Conservation (phyloP, 2,797 vertebrate species). For the Australoheros facetus region DNA sequence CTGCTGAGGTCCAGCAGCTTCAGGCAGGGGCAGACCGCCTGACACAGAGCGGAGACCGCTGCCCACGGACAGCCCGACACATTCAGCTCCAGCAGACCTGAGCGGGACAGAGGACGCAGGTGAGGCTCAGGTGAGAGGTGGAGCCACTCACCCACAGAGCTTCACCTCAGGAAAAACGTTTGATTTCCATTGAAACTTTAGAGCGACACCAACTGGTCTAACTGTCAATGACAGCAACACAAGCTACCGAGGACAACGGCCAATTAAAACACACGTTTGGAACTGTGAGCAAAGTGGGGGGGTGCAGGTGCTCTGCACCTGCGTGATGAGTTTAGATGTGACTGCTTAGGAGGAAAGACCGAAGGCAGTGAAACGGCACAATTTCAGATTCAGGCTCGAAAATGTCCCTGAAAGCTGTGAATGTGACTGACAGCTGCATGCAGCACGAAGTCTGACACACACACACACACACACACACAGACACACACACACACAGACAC, state of each 20-base stretch:
- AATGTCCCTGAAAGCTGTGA: not conserved
- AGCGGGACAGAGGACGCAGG: not conserved
- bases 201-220: not conserved
- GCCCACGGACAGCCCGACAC: slow-evolving; percentile 89
- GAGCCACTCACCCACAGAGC: not conserved
- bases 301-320: not conserved
- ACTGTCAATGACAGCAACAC: not conserved
- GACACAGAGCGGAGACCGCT: slow-evolving; percentile 89
- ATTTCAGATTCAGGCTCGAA: not conserved
- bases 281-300: not conserved
- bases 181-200: not conserved
- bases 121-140: not conserved
- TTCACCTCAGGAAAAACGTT: no score
- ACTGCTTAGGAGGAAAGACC: no score
- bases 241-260: no score
- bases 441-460: no score
- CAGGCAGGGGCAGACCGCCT: slow-evolving; percentile 87
- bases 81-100: slow-evolving; percentile 89
- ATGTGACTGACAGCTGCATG: no score
- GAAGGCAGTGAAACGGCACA: no score
- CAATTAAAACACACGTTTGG: not conserved
- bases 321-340: not conserved
- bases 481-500: no score
- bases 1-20: slow-evolving; percentile 89
- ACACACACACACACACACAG: no score